Base-by-base conservation (phyloP, 64 coral and sea anemone species). In the Montipora foliosa region DNA sequence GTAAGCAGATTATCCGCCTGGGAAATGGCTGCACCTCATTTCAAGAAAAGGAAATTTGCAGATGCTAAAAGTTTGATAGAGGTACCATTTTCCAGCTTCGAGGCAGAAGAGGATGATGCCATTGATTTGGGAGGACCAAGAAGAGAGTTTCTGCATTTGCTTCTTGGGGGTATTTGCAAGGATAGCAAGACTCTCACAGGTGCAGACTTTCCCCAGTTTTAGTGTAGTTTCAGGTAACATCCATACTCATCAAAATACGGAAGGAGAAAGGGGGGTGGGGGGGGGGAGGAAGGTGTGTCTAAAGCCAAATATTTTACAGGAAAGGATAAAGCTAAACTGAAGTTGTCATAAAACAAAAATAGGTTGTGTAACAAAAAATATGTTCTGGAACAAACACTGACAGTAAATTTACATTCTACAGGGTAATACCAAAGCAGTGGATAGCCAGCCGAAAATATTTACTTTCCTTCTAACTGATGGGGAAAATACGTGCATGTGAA, bases 41-140 rank as follows among this genome's bases (percentile, higher is more conserved):
- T 93, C 74, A 94, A 94, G 62, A 94, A 66, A 70, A 88, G 49
- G 77, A 87, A 55, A 64, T 94, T 94, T 87, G 57, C 84, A n/a
- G 77, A 88, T 58, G 52, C n/a, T 16, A 57, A 86, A 88, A 29
- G 84, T 46, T 71, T 94, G 84, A 8, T 94, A 68, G 24, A 81
- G 47, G 84, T 94, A 9, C 88, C 92, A 81, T 88, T 94, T 94
- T 25, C 92, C 46, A 94, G 16, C 17, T 94, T 94, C 11, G 92
- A 94, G 76, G 74, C 46, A 53, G 76, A 89, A 64, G 92, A 94
- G 49, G 84, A 94, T 47, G 92, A 88, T 94, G 92, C 91, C 49
- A 73, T 93, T n/a, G 92, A 94, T 24, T 79, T 87, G 83, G 84
- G 76, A 13, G 76, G 84, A 19, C 92, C 84, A 74, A 88, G 84